These are phyloP conservation scores for Aphidius ervi DNA, from an alignment of 1,140 invertebrate genomes.

Conservation along the genomic window DNA sequence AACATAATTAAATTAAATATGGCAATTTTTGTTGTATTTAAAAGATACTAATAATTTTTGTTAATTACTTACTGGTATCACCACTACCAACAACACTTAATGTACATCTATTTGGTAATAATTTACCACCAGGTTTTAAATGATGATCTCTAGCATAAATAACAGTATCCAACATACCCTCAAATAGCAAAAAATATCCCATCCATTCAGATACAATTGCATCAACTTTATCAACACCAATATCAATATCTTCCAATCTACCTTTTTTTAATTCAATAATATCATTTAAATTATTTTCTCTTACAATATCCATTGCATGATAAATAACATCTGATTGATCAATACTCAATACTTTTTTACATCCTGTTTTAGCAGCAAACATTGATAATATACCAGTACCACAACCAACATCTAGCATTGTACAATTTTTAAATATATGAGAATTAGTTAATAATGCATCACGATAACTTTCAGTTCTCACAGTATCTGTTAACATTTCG, in stretches of 20 bases:
- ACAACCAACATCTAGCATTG: constrained; percentile 93
- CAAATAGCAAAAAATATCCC: constrained; percentile 98
- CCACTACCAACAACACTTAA: constrained; percentile 85
- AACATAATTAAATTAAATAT: neutral
- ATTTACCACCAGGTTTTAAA: constrained; percentile 71
- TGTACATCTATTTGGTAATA: constrained; percentile 87
- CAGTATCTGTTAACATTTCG: constrained; percentile 88
- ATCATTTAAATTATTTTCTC: constrained; percentile 72
- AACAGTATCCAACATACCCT: constrained; percentile 94
- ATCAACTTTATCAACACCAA: constrained; percentile 84
- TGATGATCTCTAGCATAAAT: constrained; percentile 90
- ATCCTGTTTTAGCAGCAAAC: constrained; percentile 93
- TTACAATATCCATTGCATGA: constrained; percentile 80
- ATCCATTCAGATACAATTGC: constrained; percentile 99
- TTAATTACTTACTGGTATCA: constrained; percentile 65
- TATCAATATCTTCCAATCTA: constrained; percentile 82
- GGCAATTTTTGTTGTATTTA: no score
- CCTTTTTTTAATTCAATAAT: constrained; percentile 77
- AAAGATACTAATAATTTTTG: no score
- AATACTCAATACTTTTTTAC: constrained; percentile 86
- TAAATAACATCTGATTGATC: constrained; percentile 88
- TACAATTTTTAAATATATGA: constrained; percentile 66
- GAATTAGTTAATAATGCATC: constrained; percentile 88
- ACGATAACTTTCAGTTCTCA: constrained; percentile 88
- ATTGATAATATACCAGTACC: constrained; percentile 95